A percentile compares a stretch with the other conserved stretches of the same genome.
Conservation (phyloP, 2,888 invertebrate genomes). For the Drosophila cyrtoloma region DNA sequence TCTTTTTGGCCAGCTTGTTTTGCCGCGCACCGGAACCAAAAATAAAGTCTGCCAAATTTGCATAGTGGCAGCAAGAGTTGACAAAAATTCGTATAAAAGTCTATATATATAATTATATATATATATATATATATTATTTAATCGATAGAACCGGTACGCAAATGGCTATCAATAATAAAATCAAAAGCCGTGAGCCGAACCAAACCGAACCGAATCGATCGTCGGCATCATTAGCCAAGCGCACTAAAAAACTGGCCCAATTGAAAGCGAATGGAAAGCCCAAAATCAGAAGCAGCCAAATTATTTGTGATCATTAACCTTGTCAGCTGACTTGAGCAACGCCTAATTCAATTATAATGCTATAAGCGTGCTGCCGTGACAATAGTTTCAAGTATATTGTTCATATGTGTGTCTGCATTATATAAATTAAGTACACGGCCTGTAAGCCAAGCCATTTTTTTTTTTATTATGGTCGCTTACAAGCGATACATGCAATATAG, state of each 20-base stretch:
- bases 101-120: slow-evolving; percentile 14
- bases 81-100: neutral
- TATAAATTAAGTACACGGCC: slow-evolving; percentile 47
- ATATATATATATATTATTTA: slow-evolving; percentile 4
- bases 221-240: slow-evolving; percentile 57
- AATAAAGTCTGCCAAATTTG: slow-evolving; percentile 57
- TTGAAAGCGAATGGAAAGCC: slow-evolving; percentile 18
- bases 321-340: slow-evolving; percentile 18
- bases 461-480: slow-evolving; percentile 22
- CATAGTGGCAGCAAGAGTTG: slow-evolving; percentile 41
- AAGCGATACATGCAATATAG: slow-evolving; percentile 20
- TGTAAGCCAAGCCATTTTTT: slow-evolving; percentile 40
- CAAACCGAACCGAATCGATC: slow-evolving; percentile 20
- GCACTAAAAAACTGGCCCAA: slow-evolving; percentile 32
- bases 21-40: slow-evolving; percentile 65
- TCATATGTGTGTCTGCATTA: neutral
- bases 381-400: slow-evolving; percentile 34
- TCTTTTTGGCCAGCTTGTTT: slow-evolving; percentile 37
- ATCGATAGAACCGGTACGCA: slow-evolving; percentile 28
- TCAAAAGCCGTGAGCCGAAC: slow-evolving; percentile 66
- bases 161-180: slow-evolving; percentile 44
- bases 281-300: neutral
- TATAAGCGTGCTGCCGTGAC: slow-evolving; percentile 29
- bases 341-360: slow-evolving; percentile 35
- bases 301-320: slow-evolving; percentile 32